Evolutionary conservation across 2,113 vertebrate species (phyloP).

Genomic region (Pseudorhombus dupliciocellatus): DNA sequence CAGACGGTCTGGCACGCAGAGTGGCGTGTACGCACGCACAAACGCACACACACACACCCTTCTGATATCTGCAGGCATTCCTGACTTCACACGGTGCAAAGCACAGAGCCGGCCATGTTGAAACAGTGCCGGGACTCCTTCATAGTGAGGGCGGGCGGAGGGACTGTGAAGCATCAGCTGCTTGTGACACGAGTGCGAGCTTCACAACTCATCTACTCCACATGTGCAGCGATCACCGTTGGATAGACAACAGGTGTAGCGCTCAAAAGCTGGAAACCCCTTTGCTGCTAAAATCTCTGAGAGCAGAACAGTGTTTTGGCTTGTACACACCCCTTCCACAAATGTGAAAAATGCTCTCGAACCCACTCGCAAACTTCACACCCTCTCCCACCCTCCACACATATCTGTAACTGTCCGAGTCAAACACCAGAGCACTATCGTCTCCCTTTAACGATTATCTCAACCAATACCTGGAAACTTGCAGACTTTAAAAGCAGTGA

Average conservation of each 20-base stretch:
- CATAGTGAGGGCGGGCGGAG: not conserved
- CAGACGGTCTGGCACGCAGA: conserved; percentile 31
- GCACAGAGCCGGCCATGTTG: conserved; percentile 8
- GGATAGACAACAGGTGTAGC: not conserved
- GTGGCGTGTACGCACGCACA: not conserved
- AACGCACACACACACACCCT: conserved; percentile 1
- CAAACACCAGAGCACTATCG: not conserved
- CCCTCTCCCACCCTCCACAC: not conserved
- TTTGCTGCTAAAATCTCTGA: not conserved
- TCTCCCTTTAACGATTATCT: not conserved
- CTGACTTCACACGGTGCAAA: not conserved
- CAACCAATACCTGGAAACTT: not conserved
- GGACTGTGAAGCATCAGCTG: not conserved
- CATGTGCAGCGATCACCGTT: not conserved
- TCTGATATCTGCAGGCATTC: conserved; percentile 26
- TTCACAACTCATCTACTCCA: too few relatives aligned
- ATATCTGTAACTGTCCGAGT: not conserved
- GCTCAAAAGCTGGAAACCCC: too few relatives aligned
- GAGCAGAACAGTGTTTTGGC: not conserved
- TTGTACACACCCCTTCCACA: not conserved
- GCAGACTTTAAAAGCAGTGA: not conserved
- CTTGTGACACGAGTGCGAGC: not conserved
- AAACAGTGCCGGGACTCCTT: not conserved
- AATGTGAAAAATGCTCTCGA: not conserved
- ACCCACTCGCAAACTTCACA: not conserved